These are phyloP conservation scores for Atrina japonica DNA, from an alignment of 2,888 invertebrate genomes.

Conservation along the genomic window DNA sequence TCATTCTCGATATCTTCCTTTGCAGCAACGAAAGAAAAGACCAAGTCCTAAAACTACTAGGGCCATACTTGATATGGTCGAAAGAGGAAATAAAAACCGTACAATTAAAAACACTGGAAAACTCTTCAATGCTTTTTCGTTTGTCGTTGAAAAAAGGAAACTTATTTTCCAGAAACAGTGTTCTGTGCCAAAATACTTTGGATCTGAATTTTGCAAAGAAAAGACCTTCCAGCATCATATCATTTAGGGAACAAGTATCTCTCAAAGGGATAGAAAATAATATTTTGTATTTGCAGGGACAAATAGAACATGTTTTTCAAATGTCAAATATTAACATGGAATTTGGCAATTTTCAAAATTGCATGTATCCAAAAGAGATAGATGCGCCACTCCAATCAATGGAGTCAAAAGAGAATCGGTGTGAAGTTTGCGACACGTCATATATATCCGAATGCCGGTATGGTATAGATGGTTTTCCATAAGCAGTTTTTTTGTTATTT, in stretches of 20 bases:
- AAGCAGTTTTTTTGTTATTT: too few species aligned
- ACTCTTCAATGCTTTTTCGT: background rate
- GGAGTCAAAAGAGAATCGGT: background rate
- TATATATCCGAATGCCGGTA: slow-evolving; percentile 34
- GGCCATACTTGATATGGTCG: slow-evolving; percentile 36
- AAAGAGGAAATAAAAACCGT: slow-evolving; percentile 6
- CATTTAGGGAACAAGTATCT: background rate
- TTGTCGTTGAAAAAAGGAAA: slow-evolving; percentile 2
- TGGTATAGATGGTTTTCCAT: background rate
- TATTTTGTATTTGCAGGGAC: slow-evolving; percentile 21
- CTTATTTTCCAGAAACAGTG: background rate
- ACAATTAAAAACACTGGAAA: background rate
- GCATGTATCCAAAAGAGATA: slow-evolving; percentile 10
- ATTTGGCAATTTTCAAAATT: slow-evolving; percentile 9
- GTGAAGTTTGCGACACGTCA: slow-evolving; percentile 17
- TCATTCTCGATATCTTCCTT: slow-evolving; percentile 2
- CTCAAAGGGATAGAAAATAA: slow-evolving; percentile 24
- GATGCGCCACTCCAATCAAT: background rate
- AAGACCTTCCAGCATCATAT: too few species aligned
- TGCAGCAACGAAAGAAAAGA: slow-evolving; percentile 3
- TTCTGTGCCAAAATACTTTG: background rate
- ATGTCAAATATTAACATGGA: background rate
- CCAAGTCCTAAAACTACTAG: slow-evolving; percentile 17
- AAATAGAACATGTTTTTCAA: slow-evolving; percentile 18
- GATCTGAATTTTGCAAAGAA: too few species aligned